Percentiles rank a stretch among this genome's conserved stretches.
phyloP scores from a whole-genome alignment of 1,140 invertebrate genomes.

The Drosophila nikananu region DNA sequence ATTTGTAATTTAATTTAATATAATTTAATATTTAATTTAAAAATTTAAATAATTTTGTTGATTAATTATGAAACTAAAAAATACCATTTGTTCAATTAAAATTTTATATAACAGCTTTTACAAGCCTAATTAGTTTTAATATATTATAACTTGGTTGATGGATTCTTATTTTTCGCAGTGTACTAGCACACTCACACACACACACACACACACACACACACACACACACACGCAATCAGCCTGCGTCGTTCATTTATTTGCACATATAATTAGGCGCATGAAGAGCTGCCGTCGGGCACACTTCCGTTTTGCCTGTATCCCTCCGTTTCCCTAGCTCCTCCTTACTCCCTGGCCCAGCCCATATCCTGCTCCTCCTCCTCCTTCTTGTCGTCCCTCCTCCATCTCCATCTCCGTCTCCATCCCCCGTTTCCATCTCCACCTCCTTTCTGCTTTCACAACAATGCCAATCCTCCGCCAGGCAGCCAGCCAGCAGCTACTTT shows the following conservation, averaged over 20 bases:
- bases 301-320: conserved; percentile 47
- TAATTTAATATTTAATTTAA: background rate
- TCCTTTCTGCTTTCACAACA: conserved; percentile 16
- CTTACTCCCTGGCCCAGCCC: background rate
- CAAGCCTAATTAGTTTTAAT: background rate
- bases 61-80: background rate
- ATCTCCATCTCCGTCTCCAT: background rate
- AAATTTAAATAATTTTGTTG: background rate
- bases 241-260: conserved; percentile 82
- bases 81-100: too few relatives aligned
- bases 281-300: conserved; percentile 65
- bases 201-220: conserved; percentile 32
- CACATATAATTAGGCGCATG: conserved; percentile 81
- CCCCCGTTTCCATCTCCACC: background rate
- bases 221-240: conserved; percentile 59
- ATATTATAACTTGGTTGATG: background rate
- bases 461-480: conserved; percentile 25
- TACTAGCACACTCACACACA: background rate
- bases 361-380: conserved; percentile 9
- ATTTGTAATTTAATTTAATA: too few relatives aligned
- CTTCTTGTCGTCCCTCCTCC: background rate
- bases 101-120: too few relatives aligned
- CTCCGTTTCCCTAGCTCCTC: conserved; percentile 2
- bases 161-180: background rate
- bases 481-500: conserved; percentile 24